phyloP scores from a whole-genome alignment of 2,797 vertebrate species.

The Pangasius larnaudii region DNA sequence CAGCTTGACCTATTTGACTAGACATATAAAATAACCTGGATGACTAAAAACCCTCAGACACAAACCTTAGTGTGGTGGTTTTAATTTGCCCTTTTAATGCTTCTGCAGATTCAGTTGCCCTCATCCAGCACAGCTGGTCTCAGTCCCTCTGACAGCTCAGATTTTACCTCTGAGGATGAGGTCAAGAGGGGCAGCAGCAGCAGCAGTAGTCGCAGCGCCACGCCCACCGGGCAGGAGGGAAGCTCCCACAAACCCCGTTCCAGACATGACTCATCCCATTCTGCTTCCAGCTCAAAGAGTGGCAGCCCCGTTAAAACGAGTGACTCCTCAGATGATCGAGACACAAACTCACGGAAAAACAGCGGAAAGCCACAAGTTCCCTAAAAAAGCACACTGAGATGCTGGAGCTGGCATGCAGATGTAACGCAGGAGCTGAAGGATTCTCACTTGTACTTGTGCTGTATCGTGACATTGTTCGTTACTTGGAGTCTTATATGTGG shows the following conservation, averaged over 20 bases:
- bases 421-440: slow-evolving; percentile 56
- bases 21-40: not conserved
- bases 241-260: slow-evolving; percentile 48
- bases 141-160: slow-evolving; percentile 89
- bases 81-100: not conserved
- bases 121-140: slow-evolving; percentile 71
- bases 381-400: slow-evolving; percentile 32
- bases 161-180: slow-evolving; percentile 90
- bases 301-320: slow-evolving; percentile 55
- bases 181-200: slow-evolving; percentile 77
- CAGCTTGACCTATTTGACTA: not conserved
- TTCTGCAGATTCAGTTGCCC: slow-evolving; percentile 88
- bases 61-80: not conserved
- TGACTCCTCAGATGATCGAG: slow-evolving; percentile 52
- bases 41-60: not conserved
- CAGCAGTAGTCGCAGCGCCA: slow-evolving; percentile 62
- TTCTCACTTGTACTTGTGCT: slow-evolving; percentile 67
- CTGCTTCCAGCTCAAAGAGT: slow-evolving; percentile 68
- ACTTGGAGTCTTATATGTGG: slow-evolving; percentile 38
- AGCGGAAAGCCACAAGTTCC: not conserved
- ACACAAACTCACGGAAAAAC: slow-evolving; percentile 52
- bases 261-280: slow-evolving; percentile 59
- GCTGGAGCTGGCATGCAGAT: slow-evolving; percentile 43
- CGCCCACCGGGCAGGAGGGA: slow-evolving; percentile 54
- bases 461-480: slow-evolving; percentile 54